Evolutionary conservation across 2,797 vertebrate genomes (phyloP).

Genomic region (Buceros bicornis): DNA sequence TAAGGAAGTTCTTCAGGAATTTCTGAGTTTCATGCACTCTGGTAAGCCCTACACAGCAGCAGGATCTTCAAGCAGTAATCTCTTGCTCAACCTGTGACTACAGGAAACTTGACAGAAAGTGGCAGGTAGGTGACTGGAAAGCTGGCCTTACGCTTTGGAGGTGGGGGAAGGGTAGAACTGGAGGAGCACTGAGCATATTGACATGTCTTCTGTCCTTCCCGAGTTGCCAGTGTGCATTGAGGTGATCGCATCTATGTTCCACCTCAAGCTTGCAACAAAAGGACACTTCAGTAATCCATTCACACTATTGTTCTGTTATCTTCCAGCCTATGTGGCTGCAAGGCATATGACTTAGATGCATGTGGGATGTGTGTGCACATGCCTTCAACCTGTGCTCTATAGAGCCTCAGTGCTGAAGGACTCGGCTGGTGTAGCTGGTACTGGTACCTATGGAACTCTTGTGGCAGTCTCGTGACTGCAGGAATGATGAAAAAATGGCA

Average conservation of each 20-base stretch:
- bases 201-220: not conserved
- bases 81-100: accelerated
- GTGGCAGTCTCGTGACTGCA: not conserved
- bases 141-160: accelerated
- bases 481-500: not conserved
- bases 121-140: not conserved
- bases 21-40: accelerated
- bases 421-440: not conserved
- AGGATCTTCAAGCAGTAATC: too few relatives aligned
- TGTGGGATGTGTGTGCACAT: too few relatives aligned
- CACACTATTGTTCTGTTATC: accelerated
- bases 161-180: not conserved
- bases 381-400: not conserved
- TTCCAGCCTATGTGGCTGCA: not conserved
- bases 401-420: not conserved
- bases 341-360: not conserved
- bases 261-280: not conserved
- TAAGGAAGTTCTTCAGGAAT: not conserved
- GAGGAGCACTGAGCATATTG: not conserved
- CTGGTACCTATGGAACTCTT: not conserved
- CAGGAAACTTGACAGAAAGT: not conserved
- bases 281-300: not conserved
- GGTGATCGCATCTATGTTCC: not conserved
- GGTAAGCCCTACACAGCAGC: not conserved
- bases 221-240: not conserved